A percentile compares a stretch with the other conserved stretches of the same genome.
These are phyloP conservation scores for Distichodus sexfasciatus DNA, from an alignment of 2,797 vertebrate species.

Conservation along the genomic window DNA sequence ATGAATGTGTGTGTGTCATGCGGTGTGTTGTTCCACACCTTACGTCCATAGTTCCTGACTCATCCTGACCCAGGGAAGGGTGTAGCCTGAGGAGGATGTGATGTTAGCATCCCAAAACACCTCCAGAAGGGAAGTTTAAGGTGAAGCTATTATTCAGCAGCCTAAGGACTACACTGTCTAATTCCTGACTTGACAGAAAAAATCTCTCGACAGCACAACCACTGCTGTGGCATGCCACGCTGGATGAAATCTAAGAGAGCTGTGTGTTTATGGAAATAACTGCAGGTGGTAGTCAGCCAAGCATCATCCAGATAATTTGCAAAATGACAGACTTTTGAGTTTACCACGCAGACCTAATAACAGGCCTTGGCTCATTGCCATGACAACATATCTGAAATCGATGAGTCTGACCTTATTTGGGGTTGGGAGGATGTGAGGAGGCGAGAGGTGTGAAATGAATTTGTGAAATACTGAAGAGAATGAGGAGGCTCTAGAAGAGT, in stretches of 20 bases:
- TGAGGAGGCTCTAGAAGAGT: background rate
- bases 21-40: too few species aligned
- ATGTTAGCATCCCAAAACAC: background rate
- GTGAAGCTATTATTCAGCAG: constrained; percentile 38
- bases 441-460: background rate
- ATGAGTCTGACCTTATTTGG: constrained; percentile 34
- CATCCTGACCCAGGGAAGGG: background rate
- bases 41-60: background rate
- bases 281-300: constrained; percentile 29
- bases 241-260: constrained; percentile 1
- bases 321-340: constrained; percentile 36
- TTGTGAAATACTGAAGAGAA: constrained; percentile 14
- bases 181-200: constrained; percentile 18
- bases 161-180: constrained; percentile 22
- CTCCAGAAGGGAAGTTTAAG: constrained; percentile 13
- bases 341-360: constrained; percentile 31
- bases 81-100: background rate
- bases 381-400: constrained; percentile 32
- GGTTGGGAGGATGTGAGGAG: background rate
- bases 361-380: constrained; percentile 29
- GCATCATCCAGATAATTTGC: constrained; percentile 35
- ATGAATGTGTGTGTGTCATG: too few species aligned
- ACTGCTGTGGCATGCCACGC: background rate
- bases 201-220: constrained; percentile 15
- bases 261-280: constrained; percentile 32